Evolutionary conservation across 1,140 invertebrate species (phyloP).

Genomic region (Diprion similis): DNA sequence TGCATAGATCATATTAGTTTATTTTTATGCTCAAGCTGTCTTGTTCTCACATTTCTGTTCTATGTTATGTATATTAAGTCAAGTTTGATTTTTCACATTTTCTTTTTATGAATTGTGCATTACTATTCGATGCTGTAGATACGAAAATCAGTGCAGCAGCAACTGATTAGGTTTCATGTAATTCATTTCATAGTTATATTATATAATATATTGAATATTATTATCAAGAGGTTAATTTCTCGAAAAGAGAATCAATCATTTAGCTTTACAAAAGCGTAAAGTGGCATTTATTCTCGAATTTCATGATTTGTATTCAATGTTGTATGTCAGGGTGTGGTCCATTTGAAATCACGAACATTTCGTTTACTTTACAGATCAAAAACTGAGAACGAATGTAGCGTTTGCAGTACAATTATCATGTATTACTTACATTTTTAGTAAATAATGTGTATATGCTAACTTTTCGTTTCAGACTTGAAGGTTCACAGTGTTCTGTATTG

Average conservation of each 20-base stretch:
- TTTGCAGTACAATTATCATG: slow-evolving; percentile 28
- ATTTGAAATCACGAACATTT: slow-evolving; percentile 1
- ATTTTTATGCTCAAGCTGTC: slow-evolving; percentile 27
- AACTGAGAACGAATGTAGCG: slow-evolving; percentile 34
- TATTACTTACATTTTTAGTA: slow-evolving; percentile 20
- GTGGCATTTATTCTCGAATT: slow-evolving; percentile 40
- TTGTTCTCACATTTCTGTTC: slow-evolving; percentile 33
- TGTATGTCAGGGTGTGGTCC: slow-evolving; percentile 1
- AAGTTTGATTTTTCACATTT: slow-evolving; percentile 27
- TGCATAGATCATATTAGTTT: slow-evolving; percentile 21
- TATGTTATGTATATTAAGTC: slow-evolving; percentile 23
- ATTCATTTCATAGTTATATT: slow-evolving; percentile 29
- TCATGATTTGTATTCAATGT: slow-evolving; percentile 29
- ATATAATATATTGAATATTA: slow-evolving; percentile 29
- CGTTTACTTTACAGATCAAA: slow-evolving; percentile 28
- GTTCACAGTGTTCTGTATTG: slow-evolving; percentile 21
- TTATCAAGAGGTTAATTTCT: slow-evolving; percentile 40
- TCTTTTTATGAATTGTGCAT: slow-evolving; percentile 28
- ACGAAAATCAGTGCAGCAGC: slow-evolving; percentile 40
- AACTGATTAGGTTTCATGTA: slow-evolving; percentile 31
- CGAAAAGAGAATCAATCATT: slow-evolving; percentile 39
- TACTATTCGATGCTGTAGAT: slow-evolving; percentile 38
- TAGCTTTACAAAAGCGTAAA: slow-evolving; percentile 43
- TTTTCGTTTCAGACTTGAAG: slow-evolving; percentile 18
- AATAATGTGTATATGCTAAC: slow-evolving; percentile 21